Percentiles rank a stretch among this genome's conserved stretches.
phyloP scores from a whole-genome alignment of 2,113 vertebrate species.

The Ictidomys tridecemlineatus region DNA sequence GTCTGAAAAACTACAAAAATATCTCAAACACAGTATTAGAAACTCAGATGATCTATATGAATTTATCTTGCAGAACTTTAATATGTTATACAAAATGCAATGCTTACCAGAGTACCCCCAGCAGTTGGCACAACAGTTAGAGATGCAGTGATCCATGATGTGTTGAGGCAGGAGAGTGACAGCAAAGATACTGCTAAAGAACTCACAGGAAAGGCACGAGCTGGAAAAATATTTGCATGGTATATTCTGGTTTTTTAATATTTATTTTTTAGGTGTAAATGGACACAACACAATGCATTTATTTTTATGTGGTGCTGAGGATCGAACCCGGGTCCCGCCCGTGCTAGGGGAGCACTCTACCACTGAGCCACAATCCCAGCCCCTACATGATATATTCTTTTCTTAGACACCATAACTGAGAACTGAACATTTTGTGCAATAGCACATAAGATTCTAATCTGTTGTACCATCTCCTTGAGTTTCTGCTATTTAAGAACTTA shows the following conservation, averaged over 20 bases:
- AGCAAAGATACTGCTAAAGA: neutral
- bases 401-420: neutral
- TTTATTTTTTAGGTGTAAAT: no score
- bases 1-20: neutral
- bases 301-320: no score
- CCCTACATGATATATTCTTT: neutral
- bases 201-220: neutral
- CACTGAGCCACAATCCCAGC: no score
- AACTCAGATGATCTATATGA: neutral
- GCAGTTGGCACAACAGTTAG: neutral
- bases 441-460: neutral
- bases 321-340: no score
- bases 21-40: neutral
- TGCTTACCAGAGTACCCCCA: neutral
- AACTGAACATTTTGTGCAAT: neutral
- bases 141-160: neutral
- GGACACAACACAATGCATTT: no score
- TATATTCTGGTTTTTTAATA: neutral
- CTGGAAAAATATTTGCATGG: neutral
- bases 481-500: conserved; percentile 60
- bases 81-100: neutral
- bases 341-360: no score
- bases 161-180: neutral
- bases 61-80: neutral
- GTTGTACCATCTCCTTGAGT: neutral